Evolutionary conservation across 2,113 vertebrate genomes (phyloP).

Genomic region (Oncorhynchus clarkii): DNA sequence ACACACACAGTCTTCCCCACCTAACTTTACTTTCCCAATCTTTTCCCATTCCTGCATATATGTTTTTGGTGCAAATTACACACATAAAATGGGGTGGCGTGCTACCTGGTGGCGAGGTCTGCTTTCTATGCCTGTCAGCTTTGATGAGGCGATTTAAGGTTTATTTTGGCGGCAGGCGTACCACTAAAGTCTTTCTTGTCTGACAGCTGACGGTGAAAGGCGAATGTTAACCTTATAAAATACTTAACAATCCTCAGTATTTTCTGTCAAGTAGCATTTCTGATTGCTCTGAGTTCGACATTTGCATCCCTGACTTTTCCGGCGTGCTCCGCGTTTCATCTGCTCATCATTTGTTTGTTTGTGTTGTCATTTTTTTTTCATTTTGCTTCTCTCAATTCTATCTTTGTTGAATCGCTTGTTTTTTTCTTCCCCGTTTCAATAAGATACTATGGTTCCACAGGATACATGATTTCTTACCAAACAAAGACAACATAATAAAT

Average conservation of each 20-base stretch:
- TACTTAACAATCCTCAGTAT: slow-evolving; percentile 94
- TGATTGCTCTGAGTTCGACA: too few relatives aligned
- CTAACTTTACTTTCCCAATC: too few relatives aligned
- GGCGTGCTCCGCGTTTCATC: slow-evolving; percentile 15
- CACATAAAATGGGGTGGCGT: neutral
- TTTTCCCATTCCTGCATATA: too few relatives aligned
- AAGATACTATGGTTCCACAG: too few relatives aligned
- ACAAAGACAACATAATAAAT: slow-evolving; percentile 20
- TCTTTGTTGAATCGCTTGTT: slow-evolving; percentile 15
- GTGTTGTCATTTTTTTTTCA: slow-evolving; percentile 40
- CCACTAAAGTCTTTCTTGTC: slow-evolving; percentile 90
- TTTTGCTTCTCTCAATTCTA: slow-evolving; percentile 24
- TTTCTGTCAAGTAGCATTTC: slow-evolving; percentile 41
- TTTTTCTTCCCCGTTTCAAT: neutral
- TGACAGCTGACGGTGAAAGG: slow-evolving; percentile 86
- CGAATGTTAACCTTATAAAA: slow-evolving; percentile 93
- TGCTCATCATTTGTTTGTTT: slow-evolving; percentile 38
- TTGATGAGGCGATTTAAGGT: slow-evolving; percentile 88
- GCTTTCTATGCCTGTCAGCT: slow-evolving; percentile 77
- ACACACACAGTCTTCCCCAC: slow-evolving; percentile 8
- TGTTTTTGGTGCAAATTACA: too few relatives aligned
- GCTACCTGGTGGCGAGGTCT: slow-evolving; percentile 58
- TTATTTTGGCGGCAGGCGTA: slow-evolving; percentile 61
- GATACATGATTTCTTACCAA: neutral
- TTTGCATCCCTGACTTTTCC: too few relatives aligned